These are phyloP conservation scores for Sarcophaga variegata DNA, from an alignment of 2,888 invertebrate species.

Conservation along the genomic window DNA sequence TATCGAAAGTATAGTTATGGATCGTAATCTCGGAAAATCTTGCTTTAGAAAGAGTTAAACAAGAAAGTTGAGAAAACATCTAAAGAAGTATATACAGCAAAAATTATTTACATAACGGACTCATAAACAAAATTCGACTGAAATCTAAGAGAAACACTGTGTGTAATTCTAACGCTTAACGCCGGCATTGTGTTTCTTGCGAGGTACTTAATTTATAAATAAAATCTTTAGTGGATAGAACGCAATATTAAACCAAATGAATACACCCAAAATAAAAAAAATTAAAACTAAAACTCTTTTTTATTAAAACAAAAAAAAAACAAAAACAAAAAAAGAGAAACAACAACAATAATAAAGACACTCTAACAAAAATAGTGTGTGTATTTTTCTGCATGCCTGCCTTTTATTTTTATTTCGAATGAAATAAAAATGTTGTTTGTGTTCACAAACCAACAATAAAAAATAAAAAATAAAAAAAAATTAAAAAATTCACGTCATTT, in stretches of 20 bases:
- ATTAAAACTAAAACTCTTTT: background rate
- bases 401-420: slow-evolving; percentile 40
- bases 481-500: slow-evolving; percentile 57
- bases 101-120: too few species aligned
- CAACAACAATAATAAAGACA: slow-evolving; percentile 8
- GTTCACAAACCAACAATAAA: slow-evolving; percentile 33
- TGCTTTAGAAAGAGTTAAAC: too few species aligned
- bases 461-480: too few species aligned
- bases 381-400: slow-evolving; percentile 52
- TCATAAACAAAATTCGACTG: too few species aligned
- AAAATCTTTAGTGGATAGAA: background rate
- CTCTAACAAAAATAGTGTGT: slow-evolving; percentile 16
- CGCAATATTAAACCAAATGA: slow-evolving; percentile 36
- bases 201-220: slow-evolving; percentile 10
- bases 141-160: too few species aligned
- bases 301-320: slow-evolving; percentile 3
- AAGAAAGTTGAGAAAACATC: too few species aligned
- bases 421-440: slow-evolving; percentile 25
- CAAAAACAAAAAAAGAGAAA: slow-evolving; percentile 16
- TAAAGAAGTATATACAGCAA: too few species aligned
- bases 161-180: too few species aligned
- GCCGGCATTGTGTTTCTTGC: too few species aligned
- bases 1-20: too few species aligned
- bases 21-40: too few species aligned
- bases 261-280: slow-evolving; percentile 22